A percentile compares a stretch with the other conserved stretches of the same genome.
Conservation (phyloP, 2,888 invertebrate genomes). For the Lepidochrysops patricia region DNA sequence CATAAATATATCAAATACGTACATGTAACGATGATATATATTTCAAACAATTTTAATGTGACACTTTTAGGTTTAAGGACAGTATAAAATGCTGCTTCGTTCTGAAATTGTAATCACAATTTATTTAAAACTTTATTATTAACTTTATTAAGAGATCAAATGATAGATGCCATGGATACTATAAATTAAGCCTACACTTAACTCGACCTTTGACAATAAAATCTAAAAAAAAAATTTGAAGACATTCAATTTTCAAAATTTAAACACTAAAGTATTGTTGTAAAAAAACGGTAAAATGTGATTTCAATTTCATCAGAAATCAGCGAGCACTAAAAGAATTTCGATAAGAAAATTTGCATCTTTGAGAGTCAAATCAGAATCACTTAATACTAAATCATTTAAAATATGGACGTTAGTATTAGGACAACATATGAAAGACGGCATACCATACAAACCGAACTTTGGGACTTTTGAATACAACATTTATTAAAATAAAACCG, state of each 20-base stretch:
- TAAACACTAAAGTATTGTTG: neutral
- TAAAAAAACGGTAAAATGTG: neutral
- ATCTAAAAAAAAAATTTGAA: too few species aligned
- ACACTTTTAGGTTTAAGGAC: conserved; percentile 2
- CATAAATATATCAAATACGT: conserved; percentile 7
- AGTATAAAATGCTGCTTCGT: neutral
- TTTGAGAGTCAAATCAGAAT: conserved; percentile 48
- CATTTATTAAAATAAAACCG: neutral
- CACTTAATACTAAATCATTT: conserved; percentile 69
- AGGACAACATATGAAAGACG: conserved; percentile 70
- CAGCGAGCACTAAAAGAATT: neutral
- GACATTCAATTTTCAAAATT: too few species aligned
- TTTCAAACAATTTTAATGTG: conserved; percentile 4
- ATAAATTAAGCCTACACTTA: neutral
- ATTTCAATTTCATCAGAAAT: neutral
- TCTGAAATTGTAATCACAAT: conserved; percentile 9
- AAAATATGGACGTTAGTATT: conserved; percentile 69
- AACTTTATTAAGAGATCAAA: too few species aligned
- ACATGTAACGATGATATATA: conserved; percentile 5
- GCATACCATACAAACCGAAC: conserved; percentile 50
- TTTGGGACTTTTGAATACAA: conserved; percentile 27
- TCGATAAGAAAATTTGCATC: conserved; percentile 16
- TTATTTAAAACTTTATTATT: neutral
- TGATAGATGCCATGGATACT: neutral
- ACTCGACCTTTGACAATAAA: neutral